A percentile compares a stretch with the other conserved stretches of the same genome.
phyloP scores from a whole-genome alignment of 53 echinoderm and acorn worm species.

The Astropecten irregularis region DNA sequence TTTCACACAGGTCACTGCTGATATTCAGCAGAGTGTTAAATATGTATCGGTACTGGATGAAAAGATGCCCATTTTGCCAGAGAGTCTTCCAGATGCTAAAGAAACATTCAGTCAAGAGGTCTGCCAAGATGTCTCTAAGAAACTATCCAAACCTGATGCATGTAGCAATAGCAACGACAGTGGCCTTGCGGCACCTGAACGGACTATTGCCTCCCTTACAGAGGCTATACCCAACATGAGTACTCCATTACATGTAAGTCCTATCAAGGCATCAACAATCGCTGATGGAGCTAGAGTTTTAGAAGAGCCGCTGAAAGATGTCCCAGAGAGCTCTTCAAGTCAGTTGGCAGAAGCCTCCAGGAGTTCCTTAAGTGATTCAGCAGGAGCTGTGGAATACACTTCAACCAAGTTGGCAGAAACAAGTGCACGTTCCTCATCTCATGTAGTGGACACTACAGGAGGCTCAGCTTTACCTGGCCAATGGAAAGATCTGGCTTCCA shows the following conservation, averaged over 20 bases:
- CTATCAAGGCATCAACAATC: not conserved
- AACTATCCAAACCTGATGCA: not conserved
- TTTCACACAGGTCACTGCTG: conserved; percentile 7
- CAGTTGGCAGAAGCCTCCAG: not conserved
- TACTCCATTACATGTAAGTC: not conserved
- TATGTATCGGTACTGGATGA: not conserved
- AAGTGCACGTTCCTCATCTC: too few species aligned
- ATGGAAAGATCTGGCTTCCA: too few species aligned
- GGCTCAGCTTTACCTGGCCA: too few species aligned
- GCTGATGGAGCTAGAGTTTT: not conserved
- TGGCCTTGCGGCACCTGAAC: not conserved
- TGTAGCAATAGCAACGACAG: not conserved
- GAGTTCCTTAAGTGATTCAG: too few species aligned
- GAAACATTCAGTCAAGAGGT: not conserved
- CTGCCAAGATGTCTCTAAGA: not conserved
- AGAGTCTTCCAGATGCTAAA: not conserved
- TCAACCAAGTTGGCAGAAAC: not conserved
- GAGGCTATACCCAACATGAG: not conserved
- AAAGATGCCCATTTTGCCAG: not conserved
- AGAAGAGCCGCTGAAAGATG: not conserved
- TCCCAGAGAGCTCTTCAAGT: not conserved
- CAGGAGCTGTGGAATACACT: too few species aligned
- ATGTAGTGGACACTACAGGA: too few species aligned
- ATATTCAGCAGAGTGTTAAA: conserved; percentile 5
- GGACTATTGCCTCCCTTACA: not conserved